These are phyloP conservation scores for Monoplex corrugatus DNA, from an alignment of 2,888 invertebrate genomes.

Conservation along the genomic window DNA sequence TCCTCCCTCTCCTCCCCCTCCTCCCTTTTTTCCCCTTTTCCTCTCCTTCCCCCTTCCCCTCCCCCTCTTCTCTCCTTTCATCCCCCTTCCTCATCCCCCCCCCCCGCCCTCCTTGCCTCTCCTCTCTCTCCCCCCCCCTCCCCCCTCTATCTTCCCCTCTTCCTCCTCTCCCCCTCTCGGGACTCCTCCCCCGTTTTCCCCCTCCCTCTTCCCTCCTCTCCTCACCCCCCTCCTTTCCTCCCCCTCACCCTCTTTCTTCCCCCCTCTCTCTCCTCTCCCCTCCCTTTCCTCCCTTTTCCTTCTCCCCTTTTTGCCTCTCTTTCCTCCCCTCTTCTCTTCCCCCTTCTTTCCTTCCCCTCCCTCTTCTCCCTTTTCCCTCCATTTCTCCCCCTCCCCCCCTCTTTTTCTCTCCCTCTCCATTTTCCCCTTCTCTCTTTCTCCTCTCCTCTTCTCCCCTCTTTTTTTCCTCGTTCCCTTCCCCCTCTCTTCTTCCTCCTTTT, in stretches of 20 bases:
- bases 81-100: neutral
- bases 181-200: neutral
- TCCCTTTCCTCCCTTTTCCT: neutral
- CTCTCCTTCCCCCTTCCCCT: neutral
- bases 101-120: neutral
- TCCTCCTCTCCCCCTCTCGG: neutral
- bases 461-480: neutral
- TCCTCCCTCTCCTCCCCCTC: neutral
- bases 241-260: neutral
- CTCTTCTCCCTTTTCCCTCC: neutral
- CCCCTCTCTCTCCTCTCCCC: neutral
- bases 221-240: neutral
- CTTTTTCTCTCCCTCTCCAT: neutral
- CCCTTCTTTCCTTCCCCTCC: neutral
- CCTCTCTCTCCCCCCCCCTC: neutral
- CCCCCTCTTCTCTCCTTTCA: neutral
- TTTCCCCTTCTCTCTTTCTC: neutral
- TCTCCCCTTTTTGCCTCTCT: too few species aligned
- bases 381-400: neutral
- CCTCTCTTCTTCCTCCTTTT: neutral
- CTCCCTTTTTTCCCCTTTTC: neutral
- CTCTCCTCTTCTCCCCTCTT: neutral
- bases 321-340: neutral
- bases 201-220: neutral
- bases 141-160: neutral